Conservation (phyloP, 2,797 vertebrate genomes). For the Setipinna tenuifilis region DNA sequence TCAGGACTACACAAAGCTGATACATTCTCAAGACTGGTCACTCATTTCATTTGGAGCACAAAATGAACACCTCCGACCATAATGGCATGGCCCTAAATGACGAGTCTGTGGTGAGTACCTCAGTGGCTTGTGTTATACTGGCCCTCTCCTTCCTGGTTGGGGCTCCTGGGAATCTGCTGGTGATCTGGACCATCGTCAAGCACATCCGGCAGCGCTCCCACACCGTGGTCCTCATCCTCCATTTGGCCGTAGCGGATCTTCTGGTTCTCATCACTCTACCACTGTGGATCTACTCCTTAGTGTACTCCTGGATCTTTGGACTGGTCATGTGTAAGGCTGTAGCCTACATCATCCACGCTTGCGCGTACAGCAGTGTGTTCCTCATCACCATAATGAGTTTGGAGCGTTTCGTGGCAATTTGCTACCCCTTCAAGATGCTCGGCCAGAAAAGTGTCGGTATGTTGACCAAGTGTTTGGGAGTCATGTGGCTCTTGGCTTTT, state of each 20-base stretch:
- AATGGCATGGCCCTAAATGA: neutral
- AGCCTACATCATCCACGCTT: constrained; percentile 79
- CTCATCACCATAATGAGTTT: constrained; percentile 84
- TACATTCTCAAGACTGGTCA: neutral
- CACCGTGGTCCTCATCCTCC: constrained; percentile 83
- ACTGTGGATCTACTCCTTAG: constrained; percentile 86
- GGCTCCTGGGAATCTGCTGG: constrained; percentile 81
- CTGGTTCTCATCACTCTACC: constrained; percentile 85
- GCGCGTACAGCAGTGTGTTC: constrained; percentile 88
- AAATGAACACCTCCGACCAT: neutral
- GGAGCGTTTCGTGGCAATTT: constrained; percentile 77
- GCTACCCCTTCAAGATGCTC: constrained; percentile 65
- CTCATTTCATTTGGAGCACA: neutral
- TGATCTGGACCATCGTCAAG: constrained; percentile 84
- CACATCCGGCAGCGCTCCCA: constrained; percentile 80
- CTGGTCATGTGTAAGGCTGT: constrained; percentile 74
- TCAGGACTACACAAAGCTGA: neutral
- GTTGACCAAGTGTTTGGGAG: constrained; percentile 45
- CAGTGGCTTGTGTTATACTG: constrained; percentile 74
- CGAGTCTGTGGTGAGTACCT: neutral
- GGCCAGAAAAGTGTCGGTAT: constrained; percentile 56
- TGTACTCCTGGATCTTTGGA: constrained; percentile 80
- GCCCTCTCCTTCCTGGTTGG: constrained; percentile 81
- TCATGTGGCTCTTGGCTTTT: constrained; percentile 68
- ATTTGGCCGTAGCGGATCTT: constrained; percentile 83